Evolutionary conservation across 2,113 vertebrate species (phyloP), one percentile per base, ranked within the genome.

Genomic region (Miniopterus natalensis): DNA sequence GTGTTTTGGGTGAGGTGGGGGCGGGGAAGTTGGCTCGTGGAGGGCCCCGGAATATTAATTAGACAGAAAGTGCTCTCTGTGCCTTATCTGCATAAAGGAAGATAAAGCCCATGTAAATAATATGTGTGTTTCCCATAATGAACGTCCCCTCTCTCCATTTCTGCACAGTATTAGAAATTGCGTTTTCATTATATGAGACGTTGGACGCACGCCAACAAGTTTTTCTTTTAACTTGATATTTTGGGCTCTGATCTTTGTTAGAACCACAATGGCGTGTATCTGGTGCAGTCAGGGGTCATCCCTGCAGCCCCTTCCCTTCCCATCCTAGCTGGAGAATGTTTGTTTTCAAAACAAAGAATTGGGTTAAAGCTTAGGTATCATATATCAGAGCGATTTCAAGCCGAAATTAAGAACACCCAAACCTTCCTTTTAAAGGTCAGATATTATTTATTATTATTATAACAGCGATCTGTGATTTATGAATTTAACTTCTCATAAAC

Each of bases 391-490:
- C 98, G 98, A 99, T 99, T 99, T 99, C 99, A 99, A 99, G 98
- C 98, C 97, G 97, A 99, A 99, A 99, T 99, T 98, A 99, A 99
- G 99, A 99, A 99, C 99, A 98, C 97, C 99, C 98, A 98, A 99
- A 98, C 98, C 98, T 98, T 98, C 99, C 98, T 98, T 99, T 99
- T 99, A 99, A 99, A 99, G 99, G 99, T 99, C 99, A 99, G 99
- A 99, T 99, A 99, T 99, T 99, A 99, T 99, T 99, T 99, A 98
- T 98, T 98, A 98, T 98, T 98, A 98, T 98, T 98, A 98, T 99
- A 98, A 99, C 99, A 99, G 99, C 98, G 99, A 99, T 99, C 99
- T 99, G 99, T 99, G 99, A 99, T 99, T 99, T 99, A 99, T 99
- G 99, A 99, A 99, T 99, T 99, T 99, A 99, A 99, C 99, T 98